Conservation (phyloP, 2,113 vertebrate genomes). For the Anseranas semipalmata region DNA sequence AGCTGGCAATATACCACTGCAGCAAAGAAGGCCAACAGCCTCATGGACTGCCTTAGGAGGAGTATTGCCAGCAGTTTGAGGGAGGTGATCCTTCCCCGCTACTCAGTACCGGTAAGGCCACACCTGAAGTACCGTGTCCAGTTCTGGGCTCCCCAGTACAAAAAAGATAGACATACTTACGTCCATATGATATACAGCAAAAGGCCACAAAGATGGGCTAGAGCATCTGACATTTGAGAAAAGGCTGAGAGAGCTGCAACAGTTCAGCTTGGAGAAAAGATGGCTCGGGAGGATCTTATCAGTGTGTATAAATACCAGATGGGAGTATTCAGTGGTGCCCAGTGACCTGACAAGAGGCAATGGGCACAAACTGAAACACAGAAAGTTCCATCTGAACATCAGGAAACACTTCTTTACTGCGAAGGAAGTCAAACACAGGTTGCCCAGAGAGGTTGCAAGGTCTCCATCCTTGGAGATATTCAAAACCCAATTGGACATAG, state of each 20-base stretch:
- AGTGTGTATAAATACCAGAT: neutral
- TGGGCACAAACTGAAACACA: too few species aligned
- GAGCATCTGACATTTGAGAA: neutral
- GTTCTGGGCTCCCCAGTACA: neutral
- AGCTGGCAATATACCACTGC: accelerated
- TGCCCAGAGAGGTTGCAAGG: neutral
- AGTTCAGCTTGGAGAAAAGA: neutral
- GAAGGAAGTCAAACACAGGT: neutral
- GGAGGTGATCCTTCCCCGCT: neutral
- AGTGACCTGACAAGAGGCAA: too few species aligned
- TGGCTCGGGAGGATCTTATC: neutral
- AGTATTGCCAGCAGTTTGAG: neutral
- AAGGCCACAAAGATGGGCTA: neutral
- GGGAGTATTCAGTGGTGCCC: neutral
- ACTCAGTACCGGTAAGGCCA: neutral
- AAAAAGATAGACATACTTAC: neutral
- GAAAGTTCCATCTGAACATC: neutral
- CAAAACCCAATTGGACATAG: neutral
- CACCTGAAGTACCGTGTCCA: neutral
- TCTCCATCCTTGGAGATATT: neutral
- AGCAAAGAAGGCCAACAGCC: neutral
- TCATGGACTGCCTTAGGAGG: neutral
- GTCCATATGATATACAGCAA: neutral
- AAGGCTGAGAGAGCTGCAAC: neutral
- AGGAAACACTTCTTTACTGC: neutral